Evolutionary conservation across 1,140 invertebrate species (phyloP).

Genomic region (Bombus pascuorum): DNA sequence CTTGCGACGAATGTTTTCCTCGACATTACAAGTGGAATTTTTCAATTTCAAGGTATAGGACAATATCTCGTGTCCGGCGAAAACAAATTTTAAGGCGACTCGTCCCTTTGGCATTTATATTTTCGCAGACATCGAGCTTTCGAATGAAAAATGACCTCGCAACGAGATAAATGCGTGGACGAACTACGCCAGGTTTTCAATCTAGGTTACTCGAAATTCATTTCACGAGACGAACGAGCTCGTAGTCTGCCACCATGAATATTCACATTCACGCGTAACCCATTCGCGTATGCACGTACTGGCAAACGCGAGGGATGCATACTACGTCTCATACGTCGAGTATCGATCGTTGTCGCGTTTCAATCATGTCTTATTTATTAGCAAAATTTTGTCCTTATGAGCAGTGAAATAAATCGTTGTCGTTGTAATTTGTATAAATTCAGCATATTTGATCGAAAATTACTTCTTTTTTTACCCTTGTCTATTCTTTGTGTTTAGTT

Average conservation of each 20-base stretch:
- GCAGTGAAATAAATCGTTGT: background rate
- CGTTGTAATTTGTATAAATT: background rate
- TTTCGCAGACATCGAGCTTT: background rate
- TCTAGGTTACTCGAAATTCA: conserved; percentile 49
- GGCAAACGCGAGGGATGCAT: background rate
- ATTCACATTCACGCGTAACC: conserved; percentile 44
- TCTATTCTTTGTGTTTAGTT: background rate
- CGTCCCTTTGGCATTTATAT: background rate
- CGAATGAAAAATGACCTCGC: background rate
- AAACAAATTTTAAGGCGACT: background rate
- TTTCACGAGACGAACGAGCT: conserved; percentile 42
- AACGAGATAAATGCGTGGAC: conserved; percentile 14
- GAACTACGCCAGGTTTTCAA: conserved; percentile 23
- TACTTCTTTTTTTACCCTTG: background rate
- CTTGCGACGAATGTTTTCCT: background rate
- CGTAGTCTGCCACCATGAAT: conserved; percentile 36
- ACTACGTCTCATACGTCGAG: background rate
- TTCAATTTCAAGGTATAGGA: background rate
- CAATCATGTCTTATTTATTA: background rate
- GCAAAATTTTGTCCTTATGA: background rate
- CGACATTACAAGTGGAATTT: background rate
- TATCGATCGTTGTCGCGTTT: conserved; percentile 27
- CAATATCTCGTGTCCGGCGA: too few species aligned
- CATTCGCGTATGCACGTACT: background rate
- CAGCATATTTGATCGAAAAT: too few species aligned